Evolutionary conservation across 2,888 invertebrate species (phyloP), one percentile per base, ranked within the genome.

Genomic region (Acronicta aceris): DNA sequence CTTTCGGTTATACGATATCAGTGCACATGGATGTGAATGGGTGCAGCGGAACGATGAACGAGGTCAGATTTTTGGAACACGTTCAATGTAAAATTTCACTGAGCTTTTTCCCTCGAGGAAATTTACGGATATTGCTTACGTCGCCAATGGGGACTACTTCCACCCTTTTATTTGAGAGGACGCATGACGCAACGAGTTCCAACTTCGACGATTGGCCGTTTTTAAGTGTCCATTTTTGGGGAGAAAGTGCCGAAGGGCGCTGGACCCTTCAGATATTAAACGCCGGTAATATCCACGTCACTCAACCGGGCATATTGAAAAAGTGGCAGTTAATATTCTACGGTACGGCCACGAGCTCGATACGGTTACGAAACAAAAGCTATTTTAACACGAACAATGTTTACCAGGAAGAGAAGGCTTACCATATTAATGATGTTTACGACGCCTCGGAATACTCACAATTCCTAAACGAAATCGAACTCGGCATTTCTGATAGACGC

Each of bases 121-220:
- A 99, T 94, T 95, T 99, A 58, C 96, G 98, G 72, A 96, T 99
- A 76, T 94, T 98, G 69, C 95, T 98, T 65, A 98, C 98, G 25
- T 98, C 99, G 42, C 99, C 99, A 8, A 97, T 98, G 96, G 98
- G 98, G 36, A 99, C 99, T 1, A 97, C 97, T 17, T 99, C 99
- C 30, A 98, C 98, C 16, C 95, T 99, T 77, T 95, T 99, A 71
- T 99, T 99, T 83, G 98, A 99, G 84, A 95, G 99, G 75, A 98
- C 98, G 4, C 95, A 98, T 67, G 99, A 99, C 90, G 97, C 98
- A 60, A 96, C 97, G 60, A 97, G 97, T 87, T 98, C 98, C 51
- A 98, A 98, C 86, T 99, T 99, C 90, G 98, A 98, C 89, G 98
- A 99, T 89, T 99, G 99, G 99, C 99, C 99, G 13, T 99, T 99